Conservation (phyloP, 2,888 invertebrate species). For the Lamellibrachia satsuma region DNA sequence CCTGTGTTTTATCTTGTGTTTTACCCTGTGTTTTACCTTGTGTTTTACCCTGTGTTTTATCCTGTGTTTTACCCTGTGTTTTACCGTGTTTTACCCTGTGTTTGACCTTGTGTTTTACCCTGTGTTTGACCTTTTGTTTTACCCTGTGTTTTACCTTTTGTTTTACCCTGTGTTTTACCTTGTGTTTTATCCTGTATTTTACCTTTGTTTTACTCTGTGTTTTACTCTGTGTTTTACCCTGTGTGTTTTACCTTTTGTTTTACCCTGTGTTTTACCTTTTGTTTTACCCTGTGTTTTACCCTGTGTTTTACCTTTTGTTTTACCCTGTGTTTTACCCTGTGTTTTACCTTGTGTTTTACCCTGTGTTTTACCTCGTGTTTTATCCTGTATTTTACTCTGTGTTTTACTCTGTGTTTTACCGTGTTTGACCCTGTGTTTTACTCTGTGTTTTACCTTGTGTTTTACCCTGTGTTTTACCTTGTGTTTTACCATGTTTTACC, state of each 20-base stretch:
- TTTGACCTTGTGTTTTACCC: background rate
- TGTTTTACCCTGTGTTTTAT: background rate
- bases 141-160: background rate
- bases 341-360: constrained; percentile 13
- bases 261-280: background rate
- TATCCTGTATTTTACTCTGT: background rate
- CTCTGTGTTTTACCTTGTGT: background rate
- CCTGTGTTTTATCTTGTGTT: background rate
- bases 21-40: background rate
- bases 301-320: background rate
- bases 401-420: background rate
- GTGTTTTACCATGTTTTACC: background rate
- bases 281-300: background rate
- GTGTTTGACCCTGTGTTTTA: background rate
- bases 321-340: background rate
- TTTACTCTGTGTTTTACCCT: background rate
- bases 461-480: background rate
- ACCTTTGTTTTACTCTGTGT: background rate
- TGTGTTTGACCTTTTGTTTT: background rate
- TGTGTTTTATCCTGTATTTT: background rate
- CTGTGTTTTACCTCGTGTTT: background rate
- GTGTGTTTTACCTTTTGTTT: background rate
- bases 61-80: background rate
- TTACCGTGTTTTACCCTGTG: background rate
- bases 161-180: background rate